Base-by-base conservation (phyloP, 2,113 vertebrate genomes). In the Tapirus terrestris region DNA sequence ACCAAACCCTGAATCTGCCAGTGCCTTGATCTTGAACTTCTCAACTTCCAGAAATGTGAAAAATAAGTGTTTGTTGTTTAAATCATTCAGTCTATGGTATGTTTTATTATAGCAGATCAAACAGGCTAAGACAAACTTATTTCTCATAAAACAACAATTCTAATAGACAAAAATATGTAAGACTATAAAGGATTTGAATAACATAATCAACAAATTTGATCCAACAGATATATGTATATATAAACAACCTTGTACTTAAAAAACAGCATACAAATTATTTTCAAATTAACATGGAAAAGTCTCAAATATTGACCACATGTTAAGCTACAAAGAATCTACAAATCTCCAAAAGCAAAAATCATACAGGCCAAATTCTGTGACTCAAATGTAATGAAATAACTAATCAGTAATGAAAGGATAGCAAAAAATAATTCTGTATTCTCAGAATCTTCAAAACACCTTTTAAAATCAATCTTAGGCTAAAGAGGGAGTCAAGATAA, bases 151-250 rank as follows among this genome's bases (percentile, higher is more conserved):
- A 76, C 82, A 6, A 45, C 39, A 93, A 31, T 63, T 90, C 17
- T 94, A 90, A 21, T 48, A 85, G 91, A 89, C 12, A 76, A 86
- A 86, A 72, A 84, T 86, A 43, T 63, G 8, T 87, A n/a, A 73
- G n/a, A 81, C 27, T n/a, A 13, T 53, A 61, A 56, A 63, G 3
- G 6, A 65, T 25, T 89, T 81, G 33, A 61, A 81, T 87, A 93
- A 80, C 68, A 91, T 63, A 79, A n/a, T 77, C 45, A 72, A 72
- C 29, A 90, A 79, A 80, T 36, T 68, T 18, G 31, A n/a, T 84
- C 6, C 43, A 23, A 53, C 25, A 33, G 12, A 76, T 43, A 84
- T n/a, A 51, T 51, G 7, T 60, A 48, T 65, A 45, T 87, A 58
- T 31, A 75, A 75, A 73, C 36, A 67, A 89, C 6, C 29, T 80